These are phyloP conservation scores for Sebastes matsubarae DNA, from an alignment of 2,797 vertebrate genomes.

Conservation along the genomic window DNA sequence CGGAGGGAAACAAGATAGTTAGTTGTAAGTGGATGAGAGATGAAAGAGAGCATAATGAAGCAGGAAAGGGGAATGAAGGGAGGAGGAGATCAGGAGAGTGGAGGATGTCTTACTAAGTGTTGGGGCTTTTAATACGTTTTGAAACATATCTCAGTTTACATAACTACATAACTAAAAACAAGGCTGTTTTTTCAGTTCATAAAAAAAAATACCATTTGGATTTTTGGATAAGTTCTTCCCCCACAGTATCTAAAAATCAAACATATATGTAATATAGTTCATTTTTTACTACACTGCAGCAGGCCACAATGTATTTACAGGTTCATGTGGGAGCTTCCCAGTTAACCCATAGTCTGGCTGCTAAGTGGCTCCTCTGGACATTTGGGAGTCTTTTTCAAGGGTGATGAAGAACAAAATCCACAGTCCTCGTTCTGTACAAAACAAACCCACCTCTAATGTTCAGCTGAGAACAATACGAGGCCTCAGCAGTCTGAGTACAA, in stretches of 20 bases:
- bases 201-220: too few species aligned
- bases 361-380: too few species aligned
- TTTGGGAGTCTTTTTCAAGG: too few species aligned
- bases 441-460: neutral
- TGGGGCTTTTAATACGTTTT: constrained; percentile 24
- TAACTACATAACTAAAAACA: too few species aligned
- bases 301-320: too few species aligned
- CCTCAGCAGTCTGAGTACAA: neutral
- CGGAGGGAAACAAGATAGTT: neutral
- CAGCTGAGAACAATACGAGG: neutral
- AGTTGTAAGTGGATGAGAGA: neutral
- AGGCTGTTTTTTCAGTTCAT: too few species aligned
- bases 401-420: neutral
- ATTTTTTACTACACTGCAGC: too few species aligned
- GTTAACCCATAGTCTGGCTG: too few species aligned
- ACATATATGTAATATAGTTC: too few species aligned
- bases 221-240: too few species aligned
- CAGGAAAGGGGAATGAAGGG: neutral
- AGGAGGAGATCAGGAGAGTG: neutral
- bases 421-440: neutral
- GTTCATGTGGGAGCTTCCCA: too few species aligned
- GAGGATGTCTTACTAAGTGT: constrained; percentile 1
- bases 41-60: neutral
- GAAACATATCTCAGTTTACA: constrained; percentile 52
- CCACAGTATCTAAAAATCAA: too few species aligned